Evolutionary conservation across 2,888 invertebrate genomes (phyloP), one percentile per base, ranked within the genome.

Genomic region (Osedax frankpressi): DNA sequence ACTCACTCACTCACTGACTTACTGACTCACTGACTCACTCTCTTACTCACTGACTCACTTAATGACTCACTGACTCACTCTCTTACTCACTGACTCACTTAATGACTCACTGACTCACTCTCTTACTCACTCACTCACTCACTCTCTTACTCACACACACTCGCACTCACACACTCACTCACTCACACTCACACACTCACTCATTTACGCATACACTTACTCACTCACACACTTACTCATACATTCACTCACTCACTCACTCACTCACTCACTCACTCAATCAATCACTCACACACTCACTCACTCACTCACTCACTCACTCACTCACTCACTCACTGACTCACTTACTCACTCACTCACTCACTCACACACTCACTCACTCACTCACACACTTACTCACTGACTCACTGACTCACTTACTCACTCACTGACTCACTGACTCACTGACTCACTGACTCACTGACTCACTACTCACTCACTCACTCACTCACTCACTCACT

Each of bases 391-490:
- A 65, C 6, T 65, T 44, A 44, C 44, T 44, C 19, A 44, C 19
- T 28, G 69, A 71, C 73, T 88, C 88, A 78, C 86, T 96, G 96
- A 91, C 93, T 72, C 96, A 97, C 85, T 95, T 96, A 85, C 94
- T 96, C 86, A 96, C 97, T 85, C 96, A 96, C 85, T 92, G 94
- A 83, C 89, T 97, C 78, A 96, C 97, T 86, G 97, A 97, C 88
- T n/a, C n/a, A n/a, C n/a, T n/a, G n/a, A n/a, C n/a, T n/a, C n/a
- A n/a, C n/a, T n/a, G n/a, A n/a, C n/a, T n/a, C n/a, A n/a, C n/a
- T n/a, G n/a, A n/a, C n/a, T n/a, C n/a, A n/a, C n/a, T n/a, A n/a
- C n/a, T n/a, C n/a, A n/a, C n/a, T n/a, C n/a, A n/a, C n/a, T n/a
- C n/a, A n/a, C n/a, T n/a, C n/a, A n/a, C n/a, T n/a, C n/a, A n/a